Conservation (phyloP, 1,140 invertebrate genomes). For the Drosophila carrolli region DNA sequence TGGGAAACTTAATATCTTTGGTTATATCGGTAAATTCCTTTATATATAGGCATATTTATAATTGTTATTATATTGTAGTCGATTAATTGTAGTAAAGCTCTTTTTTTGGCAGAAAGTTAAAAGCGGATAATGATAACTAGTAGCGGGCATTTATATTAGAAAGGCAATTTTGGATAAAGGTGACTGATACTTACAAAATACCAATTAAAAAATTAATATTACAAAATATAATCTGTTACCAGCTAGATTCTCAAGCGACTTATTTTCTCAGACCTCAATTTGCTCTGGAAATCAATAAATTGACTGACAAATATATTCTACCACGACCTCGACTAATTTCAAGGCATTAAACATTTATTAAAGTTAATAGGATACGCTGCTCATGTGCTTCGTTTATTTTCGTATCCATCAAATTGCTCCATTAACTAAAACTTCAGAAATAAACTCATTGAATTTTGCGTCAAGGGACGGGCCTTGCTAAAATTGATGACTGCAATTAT, state of each 20-base stretch:
- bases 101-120: no score
- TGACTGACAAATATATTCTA: slow-evolving; percentile 8
- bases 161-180: no score
- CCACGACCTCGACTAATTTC: slow-evolving; percentile 50
- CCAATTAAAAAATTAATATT: no score
- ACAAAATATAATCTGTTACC: not conserved
- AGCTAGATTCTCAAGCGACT: slow-evolving; percentile 6
- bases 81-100: no score
- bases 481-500: slow-evolving; percentile 74
- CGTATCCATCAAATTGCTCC: slow-evolving; percentile 22
- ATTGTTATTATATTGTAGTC: not conserved
- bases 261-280: slow-evolving; percentile 2
- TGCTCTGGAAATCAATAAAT: not conserved
- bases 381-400: slow-evolving; percentile 27
- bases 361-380: slow-evolving; percentile 61
- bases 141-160: no score
- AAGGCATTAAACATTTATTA: slow-evolving; percentile 68
- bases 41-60: slow-evolving; percentile 24
- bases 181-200: no score
- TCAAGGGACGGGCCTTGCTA: slow-evolving; percentile 17
- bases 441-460: slow-evolving; percentile 23
- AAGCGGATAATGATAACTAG: no score
- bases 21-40: not conserved
- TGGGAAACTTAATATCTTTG: slow-evolving; percentile 16
- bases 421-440: slow-evolving; percentile 22